Evolutionary conservation across 2,888 invertebrate species (phyloP).

Genomic region (Copidosoma aretas): DNA sequence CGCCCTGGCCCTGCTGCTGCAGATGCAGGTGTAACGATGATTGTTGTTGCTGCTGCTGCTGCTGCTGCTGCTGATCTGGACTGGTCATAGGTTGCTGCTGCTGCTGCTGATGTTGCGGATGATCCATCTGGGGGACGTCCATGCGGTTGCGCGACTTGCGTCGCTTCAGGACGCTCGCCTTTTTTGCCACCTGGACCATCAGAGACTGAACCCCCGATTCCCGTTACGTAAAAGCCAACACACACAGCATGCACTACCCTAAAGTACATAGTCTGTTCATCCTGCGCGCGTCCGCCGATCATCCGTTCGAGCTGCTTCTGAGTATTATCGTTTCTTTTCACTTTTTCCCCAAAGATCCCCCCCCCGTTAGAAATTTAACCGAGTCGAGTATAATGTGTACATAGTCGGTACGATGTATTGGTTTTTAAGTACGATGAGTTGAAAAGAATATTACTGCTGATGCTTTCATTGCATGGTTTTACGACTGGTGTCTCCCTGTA

Average conservation of each 20-base stretch:
- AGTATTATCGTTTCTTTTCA: background rate
- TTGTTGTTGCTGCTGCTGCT: slow-evolving; percentile 45
- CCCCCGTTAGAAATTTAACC: background rate
- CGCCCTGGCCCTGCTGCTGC: slow-evolving; percentile 35
- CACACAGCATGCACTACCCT: slow-evolving; percentile 59
- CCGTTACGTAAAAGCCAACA: slow-evolving; percentile 59
- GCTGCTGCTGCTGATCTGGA: slow-evolving; percentile 13
- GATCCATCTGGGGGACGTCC: slow-evolving; percentile 63
- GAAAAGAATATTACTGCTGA: background rate
- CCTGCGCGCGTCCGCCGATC: too few species aligned
- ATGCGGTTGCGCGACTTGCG: slow-evolving; percentile 73
- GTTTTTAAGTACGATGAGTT: background rate
- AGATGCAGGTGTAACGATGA: slow-evolving; percentile 45
- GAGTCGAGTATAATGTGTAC: background rate
- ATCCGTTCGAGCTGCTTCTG: slow-evolving; percentile 1
- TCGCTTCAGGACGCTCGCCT: slow-evolving; percentile 75
- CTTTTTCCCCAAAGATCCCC: background rate
- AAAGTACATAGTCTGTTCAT: slow-evolving; percentile 31
- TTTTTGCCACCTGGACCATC: slow-evolving; percentile 76
- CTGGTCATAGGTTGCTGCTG: slow-evolving; percentile 33
- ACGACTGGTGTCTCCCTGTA: too few species aligned
- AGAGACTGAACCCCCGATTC: slow-evolving; percentile 70
- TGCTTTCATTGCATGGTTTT: too few species aligned
- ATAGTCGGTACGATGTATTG: background rate
- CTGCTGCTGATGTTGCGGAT: slow-evolving; percentile 36